Evolutionary conservation across 1,140 invertebrate species (phyloP).

Genomic region (Diabrotica undecimpunctata): DNA sequence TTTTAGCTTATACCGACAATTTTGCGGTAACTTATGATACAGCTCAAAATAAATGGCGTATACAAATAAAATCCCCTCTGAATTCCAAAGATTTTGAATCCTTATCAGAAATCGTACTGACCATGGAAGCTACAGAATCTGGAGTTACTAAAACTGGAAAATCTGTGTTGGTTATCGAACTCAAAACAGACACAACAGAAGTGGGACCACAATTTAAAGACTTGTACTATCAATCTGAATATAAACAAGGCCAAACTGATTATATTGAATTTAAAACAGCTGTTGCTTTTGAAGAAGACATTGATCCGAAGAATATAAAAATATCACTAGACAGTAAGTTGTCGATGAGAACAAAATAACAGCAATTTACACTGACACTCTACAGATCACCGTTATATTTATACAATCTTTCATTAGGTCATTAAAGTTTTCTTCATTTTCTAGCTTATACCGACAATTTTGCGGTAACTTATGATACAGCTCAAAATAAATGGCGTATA

Average conservation of each 20-base stretch:
- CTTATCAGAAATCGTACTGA: slow-evolving; percentile 14
- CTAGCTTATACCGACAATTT: slow-evolving; percentile 14
- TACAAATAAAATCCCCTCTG: slow-evolving; percentile 9
- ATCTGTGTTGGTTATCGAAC: slow-evolving; percentile 18
- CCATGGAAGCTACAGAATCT: slow-evolving; percentile 19
- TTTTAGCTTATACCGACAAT: slow-evolving; percentile 12
- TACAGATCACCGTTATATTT: too few species aligned
- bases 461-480: neutral
- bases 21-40: slow-evolving; percentile 11
- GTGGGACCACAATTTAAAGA: slow-evolving; percentile 8
- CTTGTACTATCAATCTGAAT: slow-evolving; percentile 16
- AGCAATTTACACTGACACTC: too few species aligned
- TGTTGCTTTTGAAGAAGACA: too few species aligned
- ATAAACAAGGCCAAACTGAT: slow-evolving; percentile 4
- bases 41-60: slow-evolving; percentile 12
- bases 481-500: neutral
- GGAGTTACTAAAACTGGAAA: slow-evolving; percentile 5
- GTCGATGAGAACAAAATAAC: too few species aligned
- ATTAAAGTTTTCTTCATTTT: neutral
- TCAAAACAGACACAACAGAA: neutral
- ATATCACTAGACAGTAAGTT: too few species aligned
- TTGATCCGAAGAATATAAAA: too few species aligned
- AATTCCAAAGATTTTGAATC: slow-evolving; percentile 5
- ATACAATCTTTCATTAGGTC: too few species aligned
- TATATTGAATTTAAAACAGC: slow-evolving; percentile 4